Base-by-base conservation (phyloP, 2,113 vertebrate species). In the Neodon shergylaensis region DNA sequence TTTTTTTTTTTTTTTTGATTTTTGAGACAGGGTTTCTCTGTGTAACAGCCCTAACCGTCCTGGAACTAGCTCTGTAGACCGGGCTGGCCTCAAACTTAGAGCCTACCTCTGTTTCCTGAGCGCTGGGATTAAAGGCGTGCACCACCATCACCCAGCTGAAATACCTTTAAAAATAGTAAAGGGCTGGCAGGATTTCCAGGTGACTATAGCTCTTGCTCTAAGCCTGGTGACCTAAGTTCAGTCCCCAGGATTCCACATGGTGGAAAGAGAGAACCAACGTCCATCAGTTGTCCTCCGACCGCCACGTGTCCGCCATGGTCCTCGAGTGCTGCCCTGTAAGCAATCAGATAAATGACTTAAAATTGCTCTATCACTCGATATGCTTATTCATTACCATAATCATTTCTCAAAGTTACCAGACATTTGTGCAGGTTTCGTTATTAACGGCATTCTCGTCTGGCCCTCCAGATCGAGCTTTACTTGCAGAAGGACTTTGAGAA, bases 401-500 rank as follows among this genome's bases (percentile, higher is more conserved):
- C 19, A 90, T 93, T 90, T 24, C 73, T 96, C 42, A 90, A 78
- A 92, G 61, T 92, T 90, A 36, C 14, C 77, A 49, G 73, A 96
- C 82, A 79, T 90, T 77, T 88, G 24, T 90, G 31, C 39, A 26
- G 21, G 5, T 6, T 93, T 96, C 87, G 78, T 88, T 84, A 52
- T 90, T 97, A 79, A 97, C 70, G 31, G 81, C 87, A 61, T 73
- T 44, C 94, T 85, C 39, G 84, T 95, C 95, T 63, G 86, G 24
- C n/a, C 28, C 81, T 96, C 49, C 97, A 99, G 99, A 98, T 99
- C 52, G 99, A 98, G 92, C 91, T 99, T 44, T 99, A 99, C 97
- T 97, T 99, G 97, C 98, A 99, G 97, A 97, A 98, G 96, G 99
- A 99, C 95, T 99, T 99, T 97, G 98, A 99, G 97, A 99, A 98